Base-by-base conservation (phyloP, 2,888 invertebrate species). In the Dromius quadrimaculatus region DNA sequence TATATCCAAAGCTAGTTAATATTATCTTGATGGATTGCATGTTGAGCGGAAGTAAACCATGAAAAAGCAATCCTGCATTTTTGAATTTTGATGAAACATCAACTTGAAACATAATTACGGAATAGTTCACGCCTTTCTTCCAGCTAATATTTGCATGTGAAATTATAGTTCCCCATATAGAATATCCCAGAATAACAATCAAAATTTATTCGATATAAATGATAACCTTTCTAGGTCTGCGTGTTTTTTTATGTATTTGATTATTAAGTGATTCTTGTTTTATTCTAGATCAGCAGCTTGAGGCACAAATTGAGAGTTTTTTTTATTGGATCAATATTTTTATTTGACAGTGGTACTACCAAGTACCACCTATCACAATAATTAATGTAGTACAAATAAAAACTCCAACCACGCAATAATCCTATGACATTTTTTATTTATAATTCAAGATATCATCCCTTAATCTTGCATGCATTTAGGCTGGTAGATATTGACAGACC, bases 11-110 rank as follows among this genome's bases (percentile, higher is more conserved):
- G 50, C 50, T 54, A 28, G 50, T 54, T 54, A 54, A 54, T 54
- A 54, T 54, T 54, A 54, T 54, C 50, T 54, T 54, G 50, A 54
- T 54, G 50, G 32, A 54, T 54, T 54, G 50, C 50, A 54, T 54
- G 50, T 13, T 54, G 50, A 54, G 50, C 50, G 50, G 50, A 54
- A 54, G 32, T 54, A 54, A 28, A 11, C 28, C 50, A 54, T 54
- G 50, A 54, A 54, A 54, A 28, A 54, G 28, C 28, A 54, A 54
- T 54, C 13, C n/a, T n/a, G 50, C 28, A 54, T 54, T 54, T 54
- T 54, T 54, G 50, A 54, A 54, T 54, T 54, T 54, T 54, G 50
- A 54, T 54, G 50, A 32, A 54, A 54, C 50, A 54, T 28, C 50
- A 54, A 54, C 50, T 54, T 54, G 32, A 54, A 28, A 54, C 50